Evolutionary conservation across 2,888 invertebrate species (phyloP).

Genomic region (Cistogaster globosa): DNA sequence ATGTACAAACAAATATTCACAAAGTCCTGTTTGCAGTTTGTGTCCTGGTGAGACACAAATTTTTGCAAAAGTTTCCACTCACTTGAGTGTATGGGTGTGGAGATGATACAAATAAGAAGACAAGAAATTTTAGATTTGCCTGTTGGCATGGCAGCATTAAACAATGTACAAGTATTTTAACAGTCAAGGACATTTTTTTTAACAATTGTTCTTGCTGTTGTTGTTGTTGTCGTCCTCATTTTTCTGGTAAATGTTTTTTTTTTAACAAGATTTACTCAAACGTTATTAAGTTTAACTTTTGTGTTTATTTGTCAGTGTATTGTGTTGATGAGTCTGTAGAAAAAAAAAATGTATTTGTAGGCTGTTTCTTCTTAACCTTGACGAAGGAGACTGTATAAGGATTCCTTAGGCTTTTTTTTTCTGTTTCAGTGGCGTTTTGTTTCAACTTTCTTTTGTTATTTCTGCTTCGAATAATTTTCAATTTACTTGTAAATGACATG

Average conservation of each 20-base stretch:
- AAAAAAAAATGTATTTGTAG: slow-evolving; percentile 17
- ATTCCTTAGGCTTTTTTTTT: slow-evolving; percentile 1
- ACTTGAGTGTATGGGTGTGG: not conserved
- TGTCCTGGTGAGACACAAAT: slow-evolving; percentile 30
- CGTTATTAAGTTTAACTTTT: slow-evolving; percentile 29
- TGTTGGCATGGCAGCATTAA: slow-evolving; percentile 54
- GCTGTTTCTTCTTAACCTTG: slow-evolving; percentile 61
- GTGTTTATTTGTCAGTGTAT: slow-evolving; percentile 24
- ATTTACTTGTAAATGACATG: slow-evolving; percentile 64
- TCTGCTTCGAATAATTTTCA: slow-evolving; percentile 34
- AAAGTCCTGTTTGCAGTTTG: slow-evolving; percentile 1
- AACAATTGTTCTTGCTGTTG: slow-evolving; percentile 27
- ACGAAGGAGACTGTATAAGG: slow-evolving; percentile 61
- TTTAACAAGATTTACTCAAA: slow-evolving; percentile 42
- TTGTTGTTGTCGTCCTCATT: not conserved
- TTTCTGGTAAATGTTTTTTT: not conserved
- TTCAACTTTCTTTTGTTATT: slow-evolving; percentile 3
- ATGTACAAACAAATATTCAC: not conserved
- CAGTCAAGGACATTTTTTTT: slow-evolving; percentile 62
- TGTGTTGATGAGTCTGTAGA: slow-evolving; percentile 8
- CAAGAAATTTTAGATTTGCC: slow-evolving; percentile 4
- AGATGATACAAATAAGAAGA: not conserved
- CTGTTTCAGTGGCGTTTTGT: not conserved
- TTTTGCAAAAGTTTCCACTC: slow-evolving; percentile 26
- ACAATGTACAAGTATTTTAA: slow-evolving; percentile 44